A percentile compares a stretch with the other conserved stretches of the same genome.
Evolutionary conservation across 2,113 vertebrate species (phyloP).

Genomic region (Prionailurus viverrinus): DNA sequence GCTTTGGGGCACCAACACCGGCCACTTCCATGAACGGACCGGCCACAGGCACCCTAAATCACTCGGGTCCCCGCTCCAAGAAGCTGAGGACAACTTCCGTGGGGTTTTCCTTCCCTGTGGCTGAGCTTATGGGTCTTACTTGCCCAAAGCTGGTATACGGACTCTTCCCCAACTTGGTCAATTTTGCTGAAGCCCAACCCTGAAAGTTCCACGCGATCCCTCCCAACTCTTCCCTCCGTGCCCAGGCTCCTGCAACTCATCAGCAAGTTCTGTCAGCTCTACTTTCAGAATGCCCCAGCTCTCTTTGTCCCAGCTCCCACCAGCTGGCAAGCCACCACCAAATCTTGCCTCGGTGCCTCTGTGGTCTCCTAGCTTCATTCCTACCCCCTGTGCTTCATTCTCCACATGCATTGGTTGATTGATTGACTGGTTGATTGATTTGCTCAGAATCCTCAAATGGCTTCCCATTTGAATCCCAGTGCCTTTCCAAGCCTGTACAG

Average conservation of each 20-base stretch:
- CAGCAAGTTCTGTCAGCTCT: background rate
- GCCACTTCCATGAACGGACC: background rate
- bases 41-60: too few relatives aligned
- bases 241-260: background rate
- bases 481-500: background rate
- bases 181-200: background rate
- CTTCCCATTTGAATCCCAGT: background rate
- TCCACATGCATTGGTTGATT: background rate
- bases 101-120: background rate
- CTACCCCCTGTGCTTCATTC: background rate
- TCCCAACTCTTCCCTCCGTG: too few relatives aligned
- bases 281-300: too few relatives aligned
- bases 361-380: background rate
- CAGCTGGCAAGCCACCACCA: fast-evolving
- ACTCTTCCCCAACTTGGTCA: background rate
- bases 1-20: background rate
- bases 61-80: background rate
- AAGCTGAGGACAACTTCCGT: background rate
- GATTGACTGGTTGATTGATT: too few relatives aligned
- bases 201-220: background rate
- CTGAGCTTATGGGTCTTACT: background rate
- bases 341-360: background rate
- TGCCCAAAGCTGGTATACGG: background rate
- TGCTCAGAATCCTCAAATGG: background rate
- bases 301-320: fast-evolving